Conservation (phyloP, 2,888 invertebrate genomes). For the Bugula neritina region DNA sequence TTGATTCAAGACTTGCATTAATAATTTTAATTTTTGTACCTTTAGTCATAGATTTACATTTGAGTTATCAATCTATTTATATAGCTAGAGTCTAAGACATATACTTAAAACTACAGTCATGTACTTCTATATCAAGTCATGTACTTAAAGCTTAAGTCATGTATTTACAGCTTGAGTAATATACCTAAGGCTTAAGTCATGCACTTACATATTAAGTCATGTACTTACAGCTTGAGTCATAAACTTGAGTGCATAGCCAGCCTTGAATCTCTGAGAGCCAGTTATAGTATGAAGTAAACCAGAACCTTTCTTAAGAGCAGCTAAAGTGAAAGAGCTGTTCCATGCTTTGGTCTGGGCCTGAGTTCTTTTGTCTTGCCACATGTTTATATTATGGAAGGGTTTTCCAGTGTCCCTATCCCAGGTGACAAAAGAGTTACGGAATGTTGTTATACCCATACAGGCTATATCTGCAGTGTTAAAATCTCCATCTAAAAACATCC, state of each 20-base stretch:
- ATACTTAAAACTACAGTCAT: neutral
- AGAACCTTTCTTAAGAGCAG: slow-evolving; percentile 62
- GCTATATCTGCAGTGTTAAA: slow-evolving; percentile 65
- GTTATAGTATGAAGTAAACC: slow-evolving; percentile 70
- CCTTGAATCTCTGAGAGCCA: slow-evolving; percentile 71
- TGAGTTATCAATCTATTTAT: neutral
- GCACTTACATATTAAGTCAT: neutral
- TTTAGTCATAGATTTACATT: no score
- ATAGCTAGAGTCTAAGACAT: neutral
- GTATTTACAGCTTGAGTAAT: neutral
- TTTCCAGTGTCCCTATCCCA: slow-evolving; percentile 72
- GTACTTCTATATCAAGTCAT: neutral
- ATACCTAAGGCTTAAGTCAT: neutral
- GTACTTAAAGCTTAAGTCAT: neutral
- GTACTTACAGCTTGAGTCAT: slow-evolving; percentile 72
- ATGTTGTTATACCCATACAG: slow-evolving; percentile 76
- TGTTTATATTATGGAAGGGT: slow-evolving; percentile 76
- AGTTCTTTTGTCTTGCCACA: slow-evolving; percentile 83
- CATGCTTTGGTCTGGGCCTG: slow-evolving; percentile 67
- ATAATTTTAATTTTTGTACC: no score
- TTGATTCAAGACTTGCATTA: no score
- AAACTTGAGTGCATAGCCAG: slow-evolving; percentile 76
- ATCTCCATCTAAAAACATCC: slow-evolving; percentile 62
- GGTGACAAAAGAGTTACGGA: slow-evolving; percentile 73
- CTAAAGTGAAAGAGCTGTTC: slow-evolving; percentile 70